Conservation (phyloP, 2,888 invertebrate genomes). For the Agrochola macilenta region DNA sequence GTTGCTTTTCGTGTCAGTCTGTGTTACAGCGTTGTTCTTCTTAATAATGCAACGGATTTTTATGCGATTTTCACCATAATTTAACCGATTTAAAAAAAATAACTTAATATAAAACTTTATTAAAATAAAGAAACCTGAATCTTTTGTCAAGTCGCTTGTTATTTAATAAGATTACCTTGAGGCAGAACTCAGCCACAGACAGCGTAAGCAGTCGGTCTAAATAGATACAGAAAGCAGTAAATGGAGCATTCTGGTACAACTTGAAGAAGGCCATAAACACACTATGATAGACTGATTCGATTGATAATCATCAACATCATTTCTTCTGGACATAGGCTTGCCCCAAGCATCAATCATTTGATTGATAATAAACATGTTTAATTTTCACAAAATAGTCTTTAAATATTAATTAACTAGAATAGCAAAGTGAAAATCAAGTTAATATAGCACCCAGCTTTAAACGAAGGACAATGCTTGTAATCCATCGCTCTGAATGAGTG, state of each 20-base stretch:
- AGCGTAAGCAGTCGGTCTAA: background rate
- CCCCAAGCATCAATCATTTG: no score
- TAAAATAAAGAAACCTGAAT: no score
- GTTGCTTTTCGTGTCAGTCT: no score
- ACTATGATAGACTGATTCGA: background rate
- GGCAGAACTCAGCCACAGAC: background rate
- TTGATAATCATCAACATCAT: background rate
- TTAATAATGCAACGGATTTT: no score
- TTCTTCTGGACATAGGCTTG: no score
- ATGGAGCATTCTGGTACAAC: background rate
- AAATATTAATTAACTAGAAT: constrained; percentile 10
- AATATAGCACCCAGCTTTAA: constrained; percentile 79
- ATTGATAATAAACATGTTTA: constrained; percentile 34
- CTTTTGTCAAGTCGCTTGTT: background rate
- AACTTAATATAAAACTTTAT: no score
- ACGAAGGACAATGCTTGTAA: constrained; percentile 74
- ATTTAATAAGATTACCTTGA: background rate
- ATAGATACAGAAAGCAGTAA: background rate
- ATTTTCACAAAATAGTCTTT: constrained; percentile 21
- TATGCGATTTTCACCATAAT: no score
- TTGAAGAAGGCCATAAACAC: background rate
- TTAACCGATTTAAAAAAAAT: no score
- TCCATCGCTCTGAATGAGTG: constrained; percentile 84
- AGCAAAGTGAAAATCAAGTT: constrained; percentile 47
- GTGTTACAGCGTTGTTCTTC: no score